Percentiles rank a stretch among this genome's conserved stretches.
These are phyloP conservation scores for Colletes latitarsis DNA, from an alignment of 1,140 invertebrate species.

Conservation along the genomic window DNA sequence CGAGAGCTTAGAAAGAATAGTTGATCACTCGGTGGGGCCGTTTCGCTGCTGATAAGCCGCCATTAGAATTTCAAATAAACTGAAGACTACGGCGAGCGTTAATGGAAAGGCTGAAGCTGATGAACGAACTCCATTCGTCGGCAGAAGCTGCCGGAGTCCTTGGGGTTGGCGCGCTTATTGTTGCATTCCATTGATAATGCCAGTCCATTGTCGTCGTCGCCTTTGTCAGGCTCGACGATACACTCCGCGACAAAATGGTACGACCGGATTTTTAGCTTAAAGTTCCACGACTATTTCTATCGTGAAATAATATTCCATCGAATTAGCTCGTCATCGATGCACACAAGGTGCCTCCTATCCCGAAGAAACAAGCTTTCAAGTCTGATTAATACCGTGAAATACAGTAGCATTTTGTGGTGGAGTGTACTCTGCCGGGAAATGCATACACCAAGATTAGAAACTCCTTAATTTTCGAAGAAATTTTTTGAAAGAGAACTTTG, in stretches of 20 bases:
- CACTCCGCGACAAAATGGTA: too few species aligned
- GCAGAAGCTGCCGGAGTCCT: neutral
- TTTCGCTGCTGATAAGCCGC: neutral
- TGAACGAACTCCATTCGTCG: neutral
- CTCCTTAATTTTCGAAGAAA: too few species aligned
- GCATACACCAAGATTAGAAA: too few species aligned
- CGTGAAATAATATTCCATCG: too few species aligned
- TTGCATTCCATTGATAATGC: conserved; percentile 21
- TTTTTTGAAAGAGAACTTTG: too few species aligned
- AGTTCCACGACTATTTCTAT: too few species aligned
- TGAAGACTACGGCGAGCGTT: neutral
- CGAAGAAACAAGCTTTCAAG: too few species aligned
- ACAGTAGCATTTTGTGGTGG: neutral
- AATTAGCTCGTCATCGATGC: too few species aligned
- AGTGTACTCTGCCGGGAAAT: neutral
- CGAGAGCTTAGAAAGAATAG: neutral
- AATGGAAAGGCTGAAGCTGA: neutral
- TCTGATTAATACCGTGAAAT: too few species aligned
- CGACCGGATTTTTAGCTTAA: too few species aligned
- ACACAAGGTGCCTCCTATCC: too few species aligned
- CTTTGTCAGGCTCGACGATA: neutral
- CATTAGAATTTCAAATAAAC: conserved; percentile 34
- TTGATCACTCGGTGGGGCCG: neutral
- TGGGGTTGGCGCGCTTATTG: neutral
- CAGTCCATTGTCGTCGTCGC: neutral